phyloP scores from a whole-genome alignment of 2,113 vertebrate genomes.

The Pao palembangensis region DNA sequence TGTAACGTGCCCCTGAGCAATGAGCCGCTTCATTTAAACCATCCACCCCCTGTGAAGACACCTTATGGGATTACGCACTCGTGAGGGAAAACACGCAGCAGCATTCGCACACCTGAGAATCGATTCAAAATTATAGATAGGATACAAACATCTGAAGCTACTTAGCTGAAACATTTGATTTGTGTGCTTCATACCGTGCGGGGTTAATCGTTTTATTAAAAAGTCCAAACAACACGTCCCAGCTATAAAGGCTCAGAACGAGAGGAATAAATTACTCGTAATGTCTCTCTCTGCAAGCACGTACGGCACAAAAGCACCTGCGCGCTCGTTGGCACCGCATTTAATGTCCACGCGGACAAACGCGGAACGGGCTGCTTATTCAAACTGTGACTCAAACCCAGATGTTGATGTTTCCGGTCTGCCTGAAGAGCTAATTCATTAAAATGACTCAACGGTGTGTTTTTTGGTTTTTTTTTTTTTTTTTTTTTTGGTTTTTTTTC shows the following conservation, averaged over 20 bases:
- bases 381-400: neutral
- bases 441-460: too few species aligned
- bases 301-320: too few species aligned
- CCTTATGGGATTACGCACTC: constrained; percentile 13
- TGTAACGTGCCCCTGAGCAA: neutral
- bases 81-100: constrained; percentile 12
- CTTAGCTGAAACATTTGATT: neutral
- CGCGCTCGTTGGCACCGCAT: neutral
- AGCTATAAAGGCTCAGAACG: neutral
- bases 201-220: too few species aligned
- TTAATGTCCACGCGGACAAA: neutral
- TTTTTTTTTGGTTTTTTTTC: too few species aligned
- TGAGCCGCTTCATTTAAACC: constrained; percentile 33
- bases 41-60: constrained; percentile 6
- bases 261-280: constrained; percentile 22
- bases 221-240: too few species aligned
- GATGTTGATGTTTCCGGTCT: constrained; percentile 9
- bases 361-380: neutral
- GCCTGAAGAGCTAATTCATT: constrained; percentile 24
- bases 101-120: constrained; percentile 7
- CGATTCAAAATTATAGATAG: neutral
- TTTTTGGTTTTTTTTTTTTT: too few species aligned
- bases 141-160: neutral
- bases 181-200: too few species aligned
- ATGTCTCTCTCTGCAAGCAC: neutral